Base-by-base conservation (phyloP, 2,113 vertebrate genomes). In the Bos javanicus region DNA sequence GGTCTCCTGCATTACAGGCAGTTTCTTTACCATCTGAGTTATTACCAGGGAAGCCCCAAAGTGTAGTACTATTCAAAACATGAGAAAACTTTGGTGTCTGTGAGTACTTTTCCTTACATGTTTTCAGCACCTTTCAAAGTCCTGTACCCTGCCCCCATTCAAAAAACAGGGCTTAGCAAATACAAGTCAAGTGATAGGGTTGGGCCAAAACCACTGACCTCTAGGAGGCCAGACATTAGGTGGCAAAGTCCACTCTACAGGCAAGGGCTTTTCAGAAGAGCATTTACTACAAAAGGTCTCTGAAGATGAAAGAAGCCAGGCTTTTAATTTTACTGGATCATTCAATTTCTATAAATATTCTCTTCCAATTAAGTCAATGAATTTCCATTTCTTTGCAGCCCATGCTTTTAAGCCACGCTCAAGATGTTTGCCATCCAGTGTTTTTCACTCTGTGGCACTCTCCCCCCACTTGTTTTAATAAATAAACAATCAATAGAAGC, bases 361-460 rank as follows among this genome's bases (percentile, higher is more conserved):
- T 91, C 91, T 91, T 78, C 96, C 89, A 97, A 96, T 97, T 93
- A 97, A 97, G 89, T n/a, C 91, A 89, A 97, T 91, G 82, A 97
- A 97, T 93, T 87, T 91, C 83, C 83, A 97, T 96, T 91, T 97
- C 95, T 94, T 83, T 94, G 93, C 82, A 91, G 82, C 46, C 46
- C 14, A 5, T n/a, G 78, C 93, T 97, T 96, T 96, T 83, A 97
- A 92, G 81, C 2, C 43, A 88, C 62, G 39, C 56, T 97, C 86
- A 50, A 43, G 36, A 87, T 59, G 71, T 89, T 54, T 39, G 71
- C 94, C 82, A 56, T 3, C 46, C 78, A 57, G 87, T 59, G 59
- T 28, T 56, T 82, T 92, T 30, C 50, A 80, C 43, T 62, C 10
- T 3, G 8, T 2, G 28, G 80, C 46, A 83, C 54, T 46, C 71